Evolutionary conservation across 2,797 vertebrate genomes (phyloP), one percentile per base, ranked within the genome.

Genomic region (Sebastes matsubarae): DNA sequence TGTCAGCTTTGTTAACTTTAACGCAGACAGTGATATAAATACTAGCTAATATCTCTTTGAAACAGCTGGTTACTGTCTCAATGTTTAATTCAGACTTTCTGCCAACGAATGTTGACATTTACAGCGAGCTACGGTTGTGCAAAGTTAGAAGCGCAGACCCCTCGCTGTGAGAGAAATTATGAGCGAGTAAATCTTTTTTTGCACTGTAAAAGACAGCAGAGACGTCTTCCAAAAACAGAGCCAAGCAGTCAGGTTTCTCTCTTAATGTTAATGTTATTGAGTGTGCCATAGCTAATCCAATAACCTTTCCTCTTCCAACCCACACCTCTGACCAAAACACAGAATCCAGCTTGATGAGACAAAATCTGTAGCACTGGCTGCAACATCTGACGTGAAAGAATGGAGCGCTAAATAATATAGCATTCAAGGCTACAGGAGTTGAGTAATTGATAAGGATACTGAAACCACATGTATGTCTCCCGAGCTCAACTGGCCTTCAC

Each of bases 121-220:
- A 68, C 46, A 72, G 61, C 13, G 13, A 59, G 36, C 52, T 57
- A 24, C 27, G 6, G 68, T 38, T 63, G 63, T 66, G 55, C 64
- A 64, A 68, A 57, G 66, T 77, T 60, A 46, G 57, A 72, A 50
- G 66, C 54, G 18, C 54, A 32, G 69, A 75, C 59, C 42, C 12
- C 57, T 77, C 2, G 13, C 71, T 65, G 75, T 57, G 85, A 82
- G 72, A 66, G 68, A 63, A 83, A 79, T 71, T 78, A 78, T 36
- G 68, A 83, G 82, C 65, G 58, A 5, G 54, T 88, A 76, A 85
- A 83, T 80, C 60, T 75, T 20, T 66, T 72, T 70, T 72, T 32
- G 57, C 58, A 24, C 69, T 25, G 42, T 88, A 80, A 86, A 84
- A 65, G 5, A 63, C 9, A 16, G 61, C n/a, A 38, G 34, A 38